Conservation (phyloP, 2,888 invertebrate species). For the Lasioglossum malachurum region DNA sequence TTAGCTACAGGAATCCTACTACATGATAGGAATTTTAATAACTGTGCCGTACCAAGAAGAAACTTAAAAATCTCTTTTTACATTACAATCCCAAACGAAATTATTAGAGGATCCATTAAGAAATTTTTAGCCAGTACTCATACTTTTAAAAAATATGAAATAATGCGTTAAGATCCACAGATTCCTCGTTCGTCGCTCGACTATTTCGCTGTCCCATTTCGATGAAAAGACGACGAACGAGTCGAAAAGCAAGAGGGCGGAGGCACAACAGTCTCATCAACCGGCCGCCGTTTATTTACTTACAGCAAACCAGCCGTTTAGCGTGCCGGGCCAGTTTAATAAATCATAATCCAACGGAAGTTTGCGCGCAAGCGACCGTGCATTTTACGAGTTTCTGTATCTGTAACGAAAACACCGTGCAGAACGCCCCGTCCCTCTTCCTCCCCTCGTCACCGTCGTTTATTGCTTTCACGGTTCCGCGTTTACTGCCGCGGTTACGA, state of each 20-base stretch:
- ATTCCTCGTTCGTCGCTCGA: no score
- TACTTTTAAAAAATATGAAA: no score
- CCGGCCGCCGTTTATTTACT: neutral
- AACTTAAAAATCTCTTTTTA: no score
- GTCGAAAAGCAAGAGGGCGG: neutral
- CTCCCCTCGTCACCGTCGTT: neutral
- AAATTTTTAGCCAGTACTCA: no score
- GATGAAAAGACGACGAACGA: neutral
- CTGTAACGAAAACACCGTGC: constrained; percentile 1
- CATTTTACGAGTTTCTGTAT: constrained; percentile 16
- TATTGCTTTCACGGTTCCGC: neutral
- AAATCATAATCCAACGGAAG: constrained; percentile 27
- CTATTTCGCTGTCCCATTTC: neutral
- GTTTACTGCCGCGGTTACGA: constrained; percentile 23
- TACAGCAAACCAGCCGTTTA: constrained; percentile 6
- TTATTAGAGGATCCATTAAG: no score
- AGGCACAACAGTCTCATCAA: neutral
- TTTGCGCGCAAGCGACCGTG: constrained; percentile 24
- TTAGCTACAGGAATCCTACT: no score
- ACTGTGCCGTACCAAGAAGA: no score
- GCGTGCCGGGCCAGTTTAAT: constrained; percentile 1
- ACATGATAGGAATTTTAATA: no score
- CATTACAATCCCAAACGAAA: no score
- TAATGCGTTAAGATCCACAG: no score
- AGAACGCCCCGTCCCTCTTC: neutral